Evolutionary conservation across 2,797 vertebrate species (phyloP), one percentile per base, ranked within the genome.

Genomic region (Epinephelus coioides): DNA sequence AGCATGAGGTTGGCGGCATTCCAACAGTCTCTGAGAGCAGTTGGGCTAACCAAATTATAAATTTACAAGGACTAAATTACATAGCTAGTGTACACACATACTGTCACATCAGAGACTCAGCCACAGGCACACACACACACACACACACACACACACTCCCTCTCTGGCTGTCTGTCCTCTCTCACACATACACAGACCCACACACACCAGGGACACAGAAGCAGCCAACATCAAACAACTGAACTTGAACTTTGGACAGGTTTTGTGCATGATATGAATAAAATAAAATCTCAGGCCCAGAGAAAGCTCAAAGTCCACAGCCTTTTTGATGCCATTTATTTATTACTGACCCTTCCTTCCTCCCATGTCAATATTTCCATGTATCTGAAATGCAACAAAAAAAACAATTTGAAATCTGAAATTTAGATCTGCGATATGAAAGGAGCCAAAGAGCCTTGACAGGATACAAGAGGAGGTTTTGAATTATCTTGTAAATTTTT

Each of bases 21-120:
- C 92, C 94, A 94, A 77, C 85, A 91, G 82, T 86, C 86, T 91
- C 87, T 64, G 81, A 76, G 91, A 94, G 91, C 89, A 89, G 89
- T 92, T 92, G 90, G 90, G 69, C 90, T 91, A 92, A 93, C 90
- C 87, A 87, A 93, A 94, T 94, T 91, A 93, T 91, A 92, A 81
- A 94, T 92, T 91, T 92, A 93, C 91, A 91, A 93, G 88, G 86
- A 90, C 88, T 91, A 91, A 92, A 93, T 94, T 91, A 92, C 89
- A 91, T 86, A 87, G 86, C 84, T 70, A 83, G 76, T 89, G 85
- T 89, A 87, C 83, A 90, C 90, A 92, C 90, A 90, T 79, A 87
- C 83, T 89, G 87, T 85, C 90, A 91, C 86, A 87, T 90, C 87
- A 91, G 76, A 79, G 71, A 85, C 81, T 69, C 84, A 79, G 57